These are phyloP conservation scores for Lateolabrax maculatus DNA, from an alignment of 2,797 vertebrate species.

Conservation along the genomic window DNA sequence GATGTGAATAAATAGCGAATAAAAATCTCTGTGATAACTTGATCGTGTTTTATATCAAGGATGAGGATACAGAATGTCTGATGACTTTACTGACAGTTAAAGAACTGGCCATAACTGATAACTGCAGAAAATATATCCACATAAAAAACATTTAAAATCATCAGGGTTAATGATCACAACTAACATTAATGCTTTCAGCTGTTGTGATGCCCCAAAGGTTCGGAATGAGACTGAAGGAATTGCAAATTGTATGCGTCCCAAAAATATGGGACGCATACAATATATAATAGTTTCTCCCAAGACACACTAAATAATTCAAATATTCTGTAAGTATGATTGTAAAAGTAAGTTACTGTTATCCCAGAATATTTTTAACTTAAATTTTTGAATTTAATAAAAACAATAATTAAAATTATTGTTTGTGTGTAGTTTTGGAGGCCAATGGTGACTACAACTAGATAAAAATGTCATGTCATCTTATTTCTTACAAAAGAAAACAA, in stretches of 20 bases:
- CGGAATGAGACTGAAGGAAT: constrained; percentile 84
- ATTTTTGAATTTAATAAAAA: constrained; percentile 8
- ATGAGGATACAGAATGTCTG: constrained; percentile 25
- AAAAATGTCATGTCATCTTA: constrained; percentile 21
- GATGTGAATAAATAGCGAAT: constrained; percentile 25
- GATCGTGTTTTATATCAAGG: constrained; percentile 48
- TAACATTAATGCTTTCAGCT: constrained; percentile 48
- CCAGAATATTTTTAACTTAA: neutral
- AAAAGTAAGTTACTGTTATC: constrained; percentile 16
- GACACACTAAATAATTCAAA: constrained; percentile 34
- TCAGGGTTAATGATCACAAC: constrained; percentile 55
- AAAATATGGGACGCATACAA: constrained; percentile 68
- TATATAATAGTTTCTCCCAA: constrained; percentile 55
- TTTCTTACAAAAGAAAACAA: constrained; percentile 34
- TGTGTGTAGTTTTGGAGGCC: constrained; percentile 23
- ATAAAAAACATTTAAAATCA: constrained; percentile 53
- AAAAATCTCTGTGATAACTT: constrained; percentile 30
- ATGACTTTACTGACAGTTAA: constrained; percentile 46
- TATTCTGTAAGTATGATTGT: constrained; percentile 15
- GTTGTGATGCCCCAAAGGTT: constrained; percentile 65
- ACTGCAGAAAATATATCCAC: constrained; percentile 46
- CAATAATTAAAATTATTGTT: neutral
- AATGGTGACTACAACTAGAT: neutral
- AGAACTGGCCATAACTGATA: constrained; percentile 51
- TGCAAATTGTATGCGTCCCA: constrained; percentile 55